Conservation (phyloP, 92 coral and sea anemone genomes). For the Epizoanthus ramosus region DNA sequence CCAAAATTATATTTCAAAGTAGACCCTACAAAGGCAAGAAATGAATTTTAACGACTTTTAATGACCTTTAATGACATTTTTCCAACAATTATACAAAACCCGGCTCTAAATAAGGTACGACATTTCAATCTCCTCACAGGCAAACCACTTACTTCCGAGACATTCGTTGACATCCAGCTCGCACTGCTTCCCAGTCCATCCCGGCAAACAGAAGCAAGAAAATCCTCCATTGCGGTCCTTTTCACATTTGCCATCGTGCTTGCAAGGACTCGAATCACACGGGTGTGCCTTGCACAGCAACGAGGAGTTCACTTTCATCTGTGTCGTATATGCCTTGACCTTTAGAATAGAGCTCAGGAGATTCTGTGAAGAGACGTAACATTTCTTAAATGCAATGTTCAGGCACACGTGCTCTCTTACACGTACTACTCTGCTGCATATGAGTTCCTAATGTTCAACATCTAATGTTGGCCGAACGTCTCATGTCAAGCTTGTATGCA, state of each 20-base stretch:
- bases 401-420: no score
- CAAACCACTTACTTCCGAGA: slow-evolving; percentile 55
- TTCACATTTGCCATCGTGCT: slow-evolving; percentile 68
- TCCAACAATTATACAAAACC: no score
- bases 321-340: slow-evolving; percentile 47
- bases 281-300: slow-evolving; percentile 74
- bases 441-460: no score
- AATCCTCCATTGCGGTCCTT: slow-evolving; percentile 50
- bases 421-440: background rate
- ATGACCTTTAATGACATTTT: no score
- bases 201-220: slow-evolving; percentile 79
- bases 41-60: no score
- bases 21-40: no score
- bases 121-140: no score
- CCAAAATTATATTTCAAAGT: no score
- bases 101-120: no score
- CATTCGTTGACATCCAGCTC: slow-evolving; percentile 76
- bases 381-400: no score
- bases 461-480: no score
- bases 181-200: slow-evolving; percentile 90
- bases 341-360: slow-evolving; percentile 50
- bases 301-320: slow-evolving; percentile 57
- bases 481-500: no score
- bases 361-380: slow-evolving; percentile 29
- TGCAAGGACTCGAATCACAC: slow-evolving; percentile 78